Percentiles rank a stretch among this genome's conserved stretches.
Conservation (phyloP, 1,140 invertebrate species). For the Sycobia sp. region DNA sequence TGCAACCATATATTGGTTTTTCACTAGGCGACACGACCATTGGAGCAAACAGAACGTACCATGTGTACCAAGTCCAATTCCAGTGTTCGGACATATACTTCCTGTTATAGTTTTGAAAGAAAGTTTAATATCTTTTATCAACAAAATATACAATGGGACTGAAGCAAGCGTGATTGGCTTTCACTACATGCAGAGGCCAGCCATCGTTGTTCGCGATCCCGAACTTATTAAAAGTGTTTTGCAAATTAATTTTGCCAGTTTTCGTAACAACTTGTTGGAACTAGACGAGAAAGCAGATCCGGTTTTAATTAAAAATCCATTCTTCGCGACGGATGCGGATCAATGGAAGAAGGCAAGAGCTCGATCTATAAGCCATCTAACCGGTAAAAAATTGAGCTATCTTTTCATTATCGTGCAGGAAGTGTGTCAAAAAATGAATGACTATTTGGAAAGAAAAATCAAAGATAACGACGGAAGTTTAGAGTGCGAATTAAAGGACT, state of each 20-base stretch:
- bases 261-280: constrained; percentile 34
- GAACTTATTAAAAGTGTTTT: constrained; percentile 46
- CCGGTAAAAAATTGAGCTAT: constrained; percentile 35
- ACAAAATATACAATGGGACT: constrained; percentile 33
- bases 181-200: constrained; percentile 39
- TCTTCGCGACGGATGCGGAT: constrained; percentile 41
- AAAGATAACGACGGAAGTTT: neutral
- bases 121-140: constrained; percentile 22
- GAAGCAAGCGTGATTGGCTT: constrained; percentile 44
- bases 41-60: constrained; percentile 58
- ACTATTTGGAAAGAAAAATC: constrained; percentile 31
- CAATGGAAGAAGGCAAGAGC: constrained; percentile 35
- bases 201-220: constrained; percentile 47
- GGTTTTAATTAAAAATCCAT: constrained; percentile 44
- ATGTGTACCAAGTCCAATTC: constrained; percentile 39
- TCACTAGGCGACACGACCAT: constrained; percentile 47
- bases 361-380: constrained; percentile 34
- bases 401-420: constrained; percentile 12
- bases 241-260: constrained; percentile 47
- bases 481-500: constrained; percentile 47
- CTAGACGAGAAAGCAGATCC: constrained; percentile 35
- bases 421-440: constrained; percentile 32
- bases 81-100: constrained; percentile 44
- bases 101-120: constrained; percentile 22
- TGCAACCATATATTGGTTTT: constrained; percentile 14